Evolutionary conservation across 2,888 invertebrate genomes (phyloP).

Genomic region (Pomacea canaliculata): DNA sequence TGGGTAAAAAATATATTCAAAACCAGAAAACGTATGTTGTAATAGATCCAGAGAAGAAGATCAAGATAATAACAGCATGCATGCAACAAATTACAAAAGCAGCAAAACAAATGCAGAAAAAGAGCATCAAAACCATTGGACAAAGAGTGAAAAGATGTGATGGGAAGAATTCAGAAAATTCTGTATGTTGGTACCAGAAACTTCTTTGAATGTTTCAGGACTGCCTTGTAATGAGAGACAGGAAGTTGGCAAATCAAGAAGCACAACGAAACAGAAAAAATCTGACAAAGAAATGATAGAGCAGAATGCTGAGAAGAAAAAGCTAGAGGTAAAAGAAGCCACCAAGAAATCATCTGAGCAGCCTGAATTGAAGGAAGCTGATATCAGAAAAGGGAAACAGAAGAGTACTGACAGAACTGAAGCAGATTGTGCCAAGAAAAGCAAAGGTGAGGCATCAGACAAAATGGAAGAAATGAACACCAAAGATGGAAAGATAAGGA

Average conservation of each 20-base stretch:
- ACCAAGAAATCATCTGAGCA: background rate
- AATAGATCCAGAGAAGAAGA: background rate
- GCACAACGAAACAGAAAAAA: no score
- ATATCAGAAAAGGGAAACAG: background rate
- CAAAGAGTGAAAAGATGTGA: background rate
- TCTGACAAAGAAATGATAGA: no score
- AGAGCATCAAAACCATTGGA: background rate
- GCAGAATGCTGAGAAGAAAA: no score
- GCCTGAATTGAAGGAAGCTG: background rate
- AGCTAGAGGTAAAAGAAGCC: no score
- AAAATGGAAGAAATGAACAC: background rate
- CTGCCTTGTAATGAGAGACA: no score
- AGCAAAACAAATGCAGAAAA: conserved; percentile 3
- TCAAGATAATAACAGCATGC: background rate
- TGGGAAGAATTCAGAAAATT: background rate
- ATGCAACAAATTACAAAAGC: background rate
- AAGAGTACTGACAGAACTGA: no score
- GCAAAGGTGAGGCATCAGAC: background rate
- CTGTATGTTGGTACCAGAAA: no score
- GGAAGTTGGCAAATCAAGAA: no score
- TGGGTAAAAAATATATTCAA: no score
- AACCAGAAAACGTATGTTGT: no score
- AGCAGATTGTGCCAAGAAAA: no score
- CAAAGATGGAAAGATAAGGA: conserved; percentile 23
- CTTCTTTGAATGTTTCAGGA: no score